Base-by-base conservation (phyloP, 2,888 invertebrate genomes). In the Lagria hirta region DNA sequence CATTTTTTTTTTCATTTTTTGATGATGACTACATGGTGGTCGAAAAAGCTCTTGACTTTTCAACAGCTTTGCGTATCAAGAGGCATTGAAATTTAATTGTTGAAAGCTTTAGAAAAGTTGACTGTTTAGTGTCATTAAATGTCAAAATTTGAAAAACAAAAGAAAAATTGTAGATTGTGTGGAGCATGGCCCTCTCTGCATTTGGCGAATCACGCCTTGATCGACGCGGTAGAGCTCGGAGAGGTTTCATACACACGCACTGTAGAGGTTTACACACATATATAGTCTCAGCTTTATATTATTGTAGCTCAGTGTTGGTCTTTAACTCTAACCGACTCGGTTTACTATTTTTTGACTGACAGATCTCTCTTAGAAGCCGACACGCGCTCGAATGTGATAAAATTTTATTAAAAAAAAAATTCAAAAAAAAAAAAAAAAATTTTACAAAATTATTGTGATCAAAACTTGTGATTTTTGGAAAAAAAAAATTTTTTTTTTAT, bases 251-350 rank as follows among this genome's bases (percentile, higher is more conserved):
- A 57, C 56, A 52, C 58, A 61, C 60, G 60, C 60, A 61, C 56
- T 58, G 37, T 43, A 36, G 53, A 54, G 54, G 51, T 52, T 54
- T 53, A 55, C 56, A 47, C 55, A 58, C 60, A 62, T 61, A 64
- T 64, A 64, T 60, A 62, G 59, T 56, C 49, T 58, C 53, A 57
- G 58, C 58, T 58, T 57, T 55, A 51, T 51, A 48, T 57, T 54
- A 53, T n/a, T n/a, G n/a, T 40, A 60, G 54, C 55, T 55, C 62
- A 64, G 64, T 64, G 62, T 62, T 58, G 56, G 55, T 50, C 57
- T 55, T 52, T 47, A 46, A 51, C 50, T 52, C 48, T 42, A 53
- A 42, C 47, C 49, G 52, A 53, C 44, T 51, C 47, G 55, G 55
- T 51, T 47, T 48, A 52, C 42, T 49, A 43, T 17, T 23, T n/a